Conservation (phyloP, 2,113 vertebrate genomes). For the Anguilla rostrata region DNA sequence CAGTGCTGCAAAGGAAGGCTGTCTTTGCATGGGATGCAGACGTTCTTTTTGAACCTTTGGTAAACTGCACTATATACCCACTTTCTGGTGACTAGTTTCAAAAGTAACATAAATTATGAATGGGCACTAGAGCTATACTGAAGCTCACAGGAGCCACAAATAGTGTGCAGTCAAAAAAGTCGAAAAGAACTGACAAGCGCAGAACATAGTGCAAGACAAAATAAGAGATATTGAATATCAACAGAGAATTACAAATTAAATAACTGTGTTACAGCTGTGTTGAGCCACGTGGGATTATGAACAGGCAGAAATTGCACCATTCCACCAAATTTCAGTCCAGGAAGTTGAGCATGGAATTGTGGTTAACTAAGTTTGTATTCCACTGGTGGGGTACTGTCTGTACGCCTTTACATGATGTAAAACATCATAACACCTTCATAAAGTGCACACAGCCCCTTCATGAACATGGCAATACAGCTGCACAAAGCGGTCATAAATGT, state of each 20-base stretch:
- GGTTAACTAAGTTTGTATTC: background rate
- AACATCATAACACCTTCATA: background rate
- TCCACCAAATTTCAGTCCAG: background rate
- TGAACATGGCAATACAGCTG: background rate
- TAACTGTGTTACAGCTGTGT: too few relatives aligned
- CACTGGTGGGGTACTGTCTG: background rate
- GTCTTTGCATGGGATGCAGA: conserved; percentile 3
- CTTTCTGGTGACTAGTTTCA: background rate
- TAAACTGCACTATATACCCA: background rate
- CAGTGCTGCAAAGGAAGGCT: background rate
- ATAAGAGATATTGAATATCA: background rate
- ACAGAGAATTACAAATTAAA: background rate
- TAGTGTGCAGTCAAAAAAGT: background rate
- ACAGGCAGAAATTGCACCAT: background rate
- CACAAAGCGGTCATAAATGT: background rate
- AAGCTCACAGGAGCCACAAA: background rate
- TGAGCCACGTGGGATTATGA: too few relatives aligned
- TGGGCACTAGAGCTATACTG: background rate
- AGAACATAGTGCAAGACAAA: background rate
- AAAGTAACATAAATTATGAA: conserved; percentile 14
- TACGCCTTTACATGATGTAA: background rate
- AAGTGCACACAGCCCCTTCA: background rate
- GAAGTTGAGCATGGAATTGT: background rate
- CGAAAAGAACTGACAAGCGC: background rate
- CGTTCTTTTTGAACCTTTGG: conserved; percentile 6